Conservation (phyloP, 2,888 invertebrate genomes). For the Ichneumon xanthorius region DNA sequence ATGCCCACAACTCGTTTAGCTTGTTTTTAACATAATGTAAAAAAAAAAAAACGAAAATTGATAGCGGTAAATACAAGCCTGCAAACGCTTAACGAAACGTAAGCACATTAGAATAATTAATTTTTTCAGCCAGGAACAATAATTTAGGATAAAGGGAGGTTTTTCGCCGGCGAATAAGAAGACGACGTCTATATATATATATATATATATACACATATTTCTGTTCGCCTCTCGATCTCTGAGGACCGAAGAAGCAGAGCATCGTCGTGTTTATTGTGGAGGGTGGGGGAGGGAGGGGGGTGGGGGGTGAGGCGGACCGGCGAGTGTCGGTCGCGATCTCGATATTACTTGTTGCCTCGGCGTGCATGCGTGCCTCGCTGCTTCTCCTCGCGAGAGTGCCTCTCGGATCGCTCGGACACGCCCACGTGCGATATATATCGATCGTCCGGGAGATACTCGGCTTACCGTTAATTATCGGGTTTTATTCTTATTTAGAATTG, state of each 20-base stretch:
- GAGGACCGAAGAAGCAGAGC: constrained; percentile 34
- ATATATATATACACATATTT: no score
- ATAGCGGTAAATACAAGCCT: not conserved
- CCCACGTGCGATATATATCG: constrained; percentile 67
- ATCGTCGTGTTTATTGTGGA: constrained; percentile 8
- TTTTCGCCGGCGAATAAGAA: not conserved
- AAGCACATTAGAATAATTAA: constrained; percentile 35
- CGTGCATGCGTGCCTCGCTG: constrained; percentile 34
- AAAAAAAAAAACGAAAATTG: not conserved
- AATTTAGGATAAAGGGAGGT: not conserved
- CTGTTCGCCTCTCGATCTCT: constrained; percentile 31
- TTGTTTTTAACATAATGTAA: not conserved
- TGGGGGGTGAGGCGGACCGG: constrained; percentile 25
- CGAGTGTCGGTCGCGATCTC: constrained; percentile 64
- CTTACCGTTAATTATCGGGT: constrained; percentile 75
- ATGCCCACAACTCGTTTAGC: not conserved
- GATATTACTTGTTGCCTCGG: constrained; percentile 56
- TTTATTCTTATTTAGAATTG: constrained; percentile 71
- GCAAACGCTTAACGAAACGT: not conserved
- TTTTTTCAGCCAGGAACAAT: constrained; percentile 25
- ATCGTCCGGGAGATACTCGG: constrained; percentile 60
- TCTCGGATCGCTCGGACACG: constrained; percentile 66
- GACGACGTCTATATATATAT: not conserved
- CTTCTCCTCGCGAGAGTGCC: constrained; percentile 72
- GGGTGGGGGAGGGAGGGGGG: not conserved